Evolutionary conservation across 2,113 vertebrate species (phyloP).

Genomic region (Lepisosteus oculatus): DNA sequence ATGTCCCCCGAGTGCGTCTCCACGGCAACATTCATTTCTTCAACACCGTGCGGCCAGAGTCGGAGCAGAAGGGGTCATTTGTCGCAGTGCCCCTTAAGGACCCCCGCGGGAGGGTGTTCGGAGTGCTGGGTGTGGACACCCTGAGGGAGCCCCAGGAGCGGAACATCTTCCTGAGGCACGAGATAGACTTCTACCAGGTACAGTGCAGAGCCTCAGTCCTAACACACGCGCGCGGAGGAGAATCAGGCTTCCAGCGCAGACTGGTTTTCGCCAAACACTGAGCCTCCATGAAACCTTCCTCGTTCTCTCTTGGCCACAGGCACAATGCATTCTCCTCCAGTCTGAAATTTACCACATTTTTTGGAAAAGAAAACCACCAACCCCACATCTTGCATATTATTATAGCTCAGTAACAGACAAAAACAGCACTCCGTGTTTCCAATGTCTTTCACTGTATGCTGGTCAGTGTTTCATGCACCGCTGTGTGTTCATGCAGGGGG

Average conservation of each 20-base stretch:
- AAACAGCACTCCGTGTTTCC: too few relatives aligned
- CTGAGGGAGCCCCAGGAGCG: conserved; percentile 48
- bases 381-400: not conserved
- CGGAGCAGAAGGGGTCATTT: conserved; percentile 58
- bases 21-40: conserved; percentile 69
- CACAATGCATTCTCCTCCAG: too few relatives aligned
- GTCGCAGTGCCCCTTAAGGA: conserved; percentile 67
- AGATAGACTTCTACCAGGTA: conserved; percentile 72
- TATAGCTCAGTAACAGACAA: too few relatives aligned
- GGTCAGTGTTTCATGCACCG: not conserved
- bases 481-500: conserved; percentile 52
- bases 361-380: too few relatives aligned
- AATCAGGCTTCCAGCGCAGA: too few relatives aligned
- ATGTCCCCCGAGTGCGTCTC: conserved; percentile 63
- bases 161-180: conserved; percentile 60
- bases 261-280: not conserved
- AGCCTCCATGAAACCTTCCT: not conserved
- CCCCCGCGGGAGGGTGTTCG: conserved; percentile 56
- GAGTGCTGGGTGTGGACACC: conserved; percentile 67
- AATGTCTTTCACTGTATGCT: too few relatives aligned
- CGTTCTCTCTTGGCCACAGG: not conserved
- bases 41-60: conserved; percentile 39
- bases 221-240: too few relatives aligned
- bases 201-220: not conserved
- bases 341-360: too few relatives aligned